These are phyloP conservation scores for Epinotia ramella DNA, from an alignment of 2,888 invertebrate genomes.

Conservation along the genomic window DNA sequence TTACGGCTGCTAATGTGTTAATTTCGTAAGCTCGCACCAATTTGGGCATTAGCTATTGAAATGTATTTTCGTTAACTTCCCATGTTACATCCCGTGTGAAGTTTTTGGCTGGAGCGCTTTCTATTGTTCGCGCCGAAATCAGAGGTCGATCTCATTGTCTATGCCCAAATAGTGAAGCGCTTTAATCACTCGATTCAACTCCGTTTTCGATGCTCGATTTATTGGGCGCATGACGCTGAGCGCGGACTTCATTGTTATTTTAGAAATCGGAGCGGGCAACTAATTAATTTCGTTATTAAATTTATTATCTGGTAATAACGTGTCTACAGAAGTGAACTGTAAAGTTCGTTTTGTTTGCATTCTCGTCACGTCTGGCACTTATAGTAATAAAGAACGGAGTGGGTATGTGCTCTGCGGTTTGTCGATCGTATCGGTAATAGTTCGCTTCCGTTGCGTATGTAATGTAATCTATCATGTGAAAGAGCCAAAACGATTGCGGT, in stretches of 20 bases:
- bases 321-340: conserved; percentile 33
- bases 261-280: conserved; percentile 50
- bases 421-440: conserved; percentile 50
- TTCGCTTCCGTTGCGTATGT: conserved; percentile 71
- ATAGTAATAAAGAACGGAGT: conserved; percentile 39
- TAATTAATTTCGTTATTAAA: conserved; percentile 45
- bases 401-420: conserved; percentile 57
- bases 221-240: conserved; percentile 62
- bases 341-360: conserved; percentile 36
- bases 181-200: conserved; percentile 68
- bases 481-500: conserved; percentile 70
- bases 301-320: conserved; percentile 45
- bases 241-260: conserved; percentile 67
- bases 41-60: conserved; percentile 80
- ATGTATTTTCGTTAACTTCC: conserved; percentile 83
- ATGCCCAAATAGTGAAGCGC: conserved; percentile 64
- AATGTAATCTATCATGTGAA: conserved; percentile 67
- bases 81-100: conserved; percentile 73
- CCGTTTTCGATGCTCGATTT: conserved; percentile 63
- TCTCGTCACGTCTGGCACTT: conserved; percentile 24
- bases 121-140: conserved; percentile 70
- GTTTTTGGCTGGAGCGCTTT: conserved; percentile 58
- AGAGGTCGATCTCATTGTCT: conserved; percentile 55
- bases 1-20: conserved; percentile 75
- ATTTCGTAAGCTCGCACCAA: conserved; percentile 79